Base-by-base conservation (phyloP, 2,888 invertebrate species). In the Pristionchus entomophagus region DNA sequence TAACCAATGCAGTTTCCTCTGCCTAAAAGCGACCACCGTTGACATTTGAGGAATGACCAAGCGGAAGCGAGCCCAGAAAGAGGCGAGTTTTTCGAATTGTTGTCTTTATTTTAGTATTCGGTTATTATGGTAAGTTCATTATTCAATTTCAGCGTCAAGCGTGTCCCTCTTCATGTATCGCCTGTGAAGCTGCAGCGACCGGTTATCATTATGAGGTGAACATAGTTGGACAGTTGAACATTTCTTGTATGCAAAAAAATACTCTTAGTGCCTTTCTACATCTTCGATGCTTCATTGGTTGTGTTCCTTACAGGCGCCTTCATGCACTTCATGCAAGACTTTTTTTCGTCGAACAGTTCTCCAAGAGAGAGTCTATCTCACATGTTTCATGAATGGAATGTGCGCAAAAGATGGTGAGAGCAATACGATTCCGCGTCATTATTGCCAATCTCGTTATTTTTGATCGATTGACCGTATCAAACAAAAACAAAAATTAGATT, bases 311-410 rank as follows among this genome's bases (percentile, higher is more conserved):
- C 73, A 73, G 73, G 73, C 73, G 6, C 45, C 73, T n/a, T 73
- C 73, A 38, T 73, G 73, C 17, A 73, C 38, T 26, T 35, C 73
- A 14, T 73, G 73, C 73, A 73, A 45, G 41, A 73, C 73, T 2
- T 73, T 73, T 41, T 73, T 73, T 26, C 38, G 73, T 10, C 41
- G 73, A 10, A 73, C 73, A 8, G 73, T 73, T 38, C 73, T 73
- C n/a, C 14, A 73, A 8, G 41, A 41, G 26, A 41, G 73, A 73
- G n/a, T 41, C 4, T n/a, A n/a, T 12, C 8, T 6, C n/a, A 6
- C 5, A 5, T 73, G 73, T 17, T 6, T n/a, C 65, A 65, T 35
- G 8, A 35, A 41, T 41, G 73, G 41, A 38, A 41, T n/a, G 32
- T 65, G 65, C 22, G 32, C 8, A 4, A 73, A 65, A 17, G 19